A percentile compares a stretch with the other conserved stretches of the same genome.
Conservation (phyloP, 2,888 invertebrate genomes). For the Dinocampus coccinellae region DNA sequence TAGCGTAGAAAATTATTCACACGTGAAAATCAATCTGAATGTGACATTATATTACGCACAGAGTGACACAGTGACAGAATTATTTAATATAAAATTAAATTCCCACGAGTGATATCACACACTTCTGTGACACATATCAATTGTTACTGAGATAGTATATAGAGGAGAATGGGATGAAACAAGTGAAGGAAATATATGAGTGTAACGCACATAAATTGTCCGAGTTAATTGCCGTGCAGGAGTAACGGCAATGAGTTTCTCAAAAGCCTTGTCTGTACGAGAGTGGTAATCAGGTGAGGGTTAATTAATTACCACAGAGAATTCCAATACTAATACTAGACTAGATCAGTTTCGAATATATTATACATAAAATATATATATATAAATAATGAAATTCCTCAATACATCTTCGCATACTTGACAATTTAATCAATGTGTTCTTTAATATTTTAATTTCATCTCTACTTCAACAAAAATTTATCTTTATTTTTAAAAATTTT, state of each 20-base stretch:
- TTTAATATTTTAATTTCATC: neutral
- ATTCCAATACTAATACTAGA: constrained; percentile 28
- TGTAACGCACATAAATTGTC: constrained; percentile 42
- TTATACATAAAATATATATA: neutral
- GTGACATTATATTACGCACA: neutral
- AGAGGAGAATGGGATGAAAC: neutral
- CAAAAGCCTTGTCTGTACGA: constrained; percentile 38
- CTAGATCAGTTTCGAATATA: constrained; percentile 2
- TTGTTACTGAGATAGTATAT: neutral
- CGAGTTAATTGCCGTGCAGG: constrained; percentile 41
- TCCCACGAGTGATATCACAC: constrained; percentile 28
- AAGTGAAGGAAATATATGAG: constrained; percentile 18
- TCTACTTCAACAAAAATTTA: neutral
- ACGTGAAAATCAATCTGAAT: constrained; percentile 20
- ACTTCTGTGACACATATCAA: neutral
- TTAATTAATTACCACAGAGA: constrained; percentile 40
- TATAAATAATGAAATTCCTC: neutral
- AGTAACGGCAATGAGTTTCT: constrained; percentile 36
- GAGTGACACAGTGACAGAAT: too few relatives aligned
- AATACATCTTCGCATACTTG: neutral
- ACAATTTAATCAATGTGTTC: neutral
- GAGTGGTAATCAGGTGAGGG: neutral
- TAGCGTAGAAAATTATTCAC: constrained; percentile 22
- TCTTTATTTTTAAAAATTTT: neutral
- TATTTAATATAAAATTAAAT: constrained; percentile 29